phyloP scores from a whole-genome alignment of 2,888 invertebrate species.

The Drymonia ruficornis region DNA sequence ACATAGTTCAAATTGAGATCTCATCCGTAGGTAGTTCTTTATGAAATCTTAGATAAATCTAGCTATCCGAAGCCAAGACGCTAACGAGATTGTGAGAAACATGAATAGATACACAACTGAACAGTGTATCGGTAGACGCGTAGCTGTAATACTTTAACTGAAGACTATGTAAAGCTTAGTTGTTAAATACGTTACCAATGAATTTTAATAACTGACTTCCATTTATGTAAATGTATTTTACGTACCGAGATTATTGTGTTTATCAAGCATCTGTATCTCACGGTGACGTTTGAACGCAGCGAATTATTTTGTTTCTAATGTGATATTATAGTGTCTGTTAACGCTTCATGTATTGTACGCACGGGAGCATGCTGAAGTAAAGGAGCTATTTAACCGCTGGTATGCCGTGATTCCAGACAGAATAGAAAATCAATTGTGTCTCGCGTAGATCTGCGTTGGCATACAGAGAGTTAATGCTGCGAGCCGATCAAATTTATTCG shows the following conservation, averaged over 20 bases:
- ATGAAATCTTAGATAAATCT: slow-evolving; percentile 76
- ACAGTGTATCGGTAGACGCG: slow-evolving; percentile 33
- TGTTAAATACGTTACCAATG: slow-evolving; percentile 81
- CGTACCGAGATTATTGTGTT: slow-evolving; percentile 30
- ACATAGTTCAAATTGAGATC: slow-evolving; percentile 83
- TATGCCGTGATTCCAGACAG: too few relatives aligned
- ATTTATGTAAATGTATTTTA: slow-evolving; percentile 43
- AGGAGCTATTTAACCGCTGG: too few relatives aligned
- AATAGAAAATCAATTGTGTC: too few relatives aligned
- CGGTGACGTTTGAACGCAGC: slow-evolving; percentile 11
- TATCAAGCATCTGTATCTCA: slow-evolving; percentile 22
- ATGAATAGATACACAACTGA: slow-evolving; percentile 43
- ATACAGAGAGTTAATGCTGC: too few relatives aligned
- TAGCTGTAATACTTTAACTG: slow-evolving; percentile 52
- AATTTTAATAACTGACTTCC: slow-evolving; percentile 70
- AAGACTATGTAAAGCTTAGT: slow-evolving; percentile 73
- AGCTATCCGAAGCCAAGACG: slow-evolving; percentile 81
- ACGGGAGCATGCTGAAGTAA: too few relatives aligned
- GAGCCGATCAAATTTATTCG: too few relatives aligned
- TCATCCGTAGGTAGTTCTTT: slow-evolving; percentile 79
- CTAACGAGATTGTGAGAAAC: slow-evolving; percentile 67
- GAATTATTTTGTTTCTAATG: slow-evolving; percentile 35
- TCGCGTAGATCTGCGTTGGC: too few relatives aligned
- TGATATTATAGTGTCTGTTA: slow-evolving; percentile 41
- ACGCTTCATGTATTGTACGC: slow-evolving; percentile 32